Conservation (phyloP, 2,888 invertebrate genomes). For the Volucella inflata region DNA sequence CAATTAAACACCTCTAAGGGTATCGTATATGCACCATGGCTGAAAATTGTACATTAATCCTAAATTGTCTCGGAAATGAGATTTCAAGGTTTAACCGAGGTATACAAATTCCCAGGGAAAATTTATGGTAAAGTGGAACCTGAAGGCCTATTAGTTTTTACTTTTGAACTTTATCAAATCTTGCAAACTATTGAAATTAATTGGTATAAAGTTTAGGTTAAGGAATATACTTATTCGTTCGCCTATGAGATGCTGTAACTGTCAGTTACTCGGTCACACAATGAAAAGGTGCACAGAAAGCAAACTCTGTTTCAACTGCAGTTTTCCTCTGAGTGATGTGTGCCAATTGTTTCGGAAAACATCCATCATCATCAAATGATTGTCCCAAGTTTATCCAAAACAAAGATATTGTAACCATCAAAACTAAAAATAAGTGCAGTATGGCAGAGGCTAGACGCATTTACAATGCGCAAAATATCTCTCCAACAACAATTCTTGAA, state of each 20-base stretch:
- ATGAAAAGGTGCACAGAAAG: too few relatives aligned
- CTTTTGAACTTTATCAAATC: slow-evolving; percentile 45
- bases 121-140: slow-evolving; percentile 38
- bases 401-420: too few relatives aligned
- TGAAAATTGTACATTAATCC: slow-evolving; percentile 43
- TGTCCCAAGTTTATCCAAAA: too few relatives aligned
- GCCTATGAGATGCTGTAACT: slow-evolving; percentile 61
- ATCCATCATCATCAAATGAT: too few relatives aligned
- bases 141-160: slow-evolving; percentile 34
- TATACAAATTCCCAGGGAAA: slow-evolving; percentile 48
- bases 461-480: too few relatives aligned
- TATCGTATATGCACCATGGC: slow-evolving; percentile 57
- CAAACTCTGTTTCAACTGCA: too few relatives aligned
- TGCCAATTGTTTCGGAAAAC: too few relatives aligned
- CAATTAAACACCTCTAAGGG: slow-evolving; percentile 51
- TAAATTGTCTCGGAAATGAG: slow-evolving; percentile 60
- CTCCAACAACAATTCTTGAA: neutral
- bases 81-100: slow-evolving; percentile 46
- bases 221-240: slow-evolving; percentile 60
- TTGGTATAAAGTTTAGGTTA: slow-evolving; percentile 45
- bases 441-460: too few relatives aligned
- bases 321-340: too few relatives aligned
- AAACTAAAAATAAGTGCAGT: too few relatives aligned
- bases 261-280: slow-evolving; percentile 12
- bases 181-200: slow-evolving; percentile 44